Base-by-base conservation (phyloP, 2,113 vertebrate genomes). In the Montifringilla adamsi region DNA sequence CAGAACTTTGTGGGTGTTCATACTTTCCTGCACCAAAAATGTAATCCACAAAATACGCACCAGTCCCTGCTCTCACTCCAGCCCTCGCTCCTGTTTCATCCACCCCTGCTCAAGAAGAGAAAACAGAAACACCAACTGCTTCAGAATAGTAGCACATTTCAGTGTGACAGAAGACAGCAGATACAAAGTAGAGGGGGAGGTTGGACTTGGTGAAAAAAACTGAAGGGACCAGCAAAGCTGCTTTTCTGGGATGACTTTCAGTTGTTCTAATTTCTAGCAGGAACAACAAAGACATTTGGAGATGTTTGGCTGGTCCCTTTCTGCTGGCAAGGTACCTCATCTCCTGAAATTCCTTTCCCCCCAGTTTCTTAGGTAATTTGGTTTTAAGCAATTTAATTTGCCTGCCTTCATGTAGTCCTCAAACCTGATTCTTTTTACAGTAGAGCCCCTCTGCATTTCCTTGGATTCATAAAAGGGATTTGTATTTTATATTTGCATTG, bases 1-100 rank as follows among this genome's bases (percentile, higher is more conserved):
- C 73, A 94, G 84, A 85, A 58, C 47, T 81, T 37, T 81, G 84
- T 82, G 70, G 46, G 66, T 93, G 77, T 87, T 84, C 31, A 35
- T 89, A 43, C 28, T 81, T 66, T 93, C 28, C 55, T 66, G 35
- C 18, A 64, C 24, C 31, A 64, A 75, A 90, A 90, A 63, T 13
- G 24, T 37, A 60, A 81, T 23, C 39, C 0, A 5, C 16, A 75
- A 62, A 90, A 69, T 1, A 78, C 27, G 12, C 10, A n/a, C 22
- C 22, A 10, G 56, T 63, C 44, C 52, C 47, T 84, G 24, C 44
- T 68, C 49, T 78, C 39, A 37, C 41, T 47, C 7, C 84, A 94
- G 35, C 21, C 49, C 20, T 31, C 49, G 11, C 20, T 82, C 72
- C 47, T 64, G 19, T 62, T 92, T 79, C 84, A 84, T 69, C 69